Percentiles rank a stretch among this genome's conserved stretches.
Evolutionary conservation across 2,888 invertebrate genomes (phyloP).

Genomic region (Tridacna gigas): DNA sequence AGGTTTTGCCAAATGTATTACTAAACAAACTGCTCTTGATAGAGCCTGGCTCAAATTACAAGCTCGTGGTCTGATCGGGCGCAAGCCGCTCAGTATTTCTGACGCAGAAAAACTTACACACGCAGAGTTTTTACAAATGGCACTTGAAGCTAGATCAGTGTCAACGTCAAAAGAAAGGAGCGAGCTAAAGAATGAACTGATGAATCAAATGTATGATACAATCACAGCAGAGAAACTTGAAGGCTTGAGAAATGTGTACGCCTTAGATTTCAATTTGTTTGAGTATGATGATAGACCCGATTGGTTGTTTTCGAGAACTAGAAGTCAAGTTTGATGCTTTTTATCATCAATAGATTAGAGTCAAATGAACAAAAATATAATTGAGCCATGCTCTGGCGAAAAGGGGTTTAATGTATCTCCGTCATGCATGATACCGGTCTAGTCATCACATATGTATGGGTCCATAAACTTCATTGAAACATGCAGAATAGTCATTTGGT

Average conservation of each 20-base stretch:
- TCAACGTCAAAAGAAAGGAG: conserved; percentile 29
- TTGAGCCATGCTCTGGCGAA: too few species aligned
- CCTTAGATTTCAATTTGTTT: conserved; percentile 44
- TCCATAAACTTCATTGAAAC: too few species aligned
- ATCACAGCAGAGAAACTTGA: conserved; percentile 28
- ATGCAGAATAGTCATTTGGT: too few species aligned
- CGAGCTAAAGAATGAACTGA: conserved; percentile 11
- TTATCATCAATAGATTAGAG: too few species aligned
- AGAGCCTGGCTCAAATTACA: conserved; percentile 34
- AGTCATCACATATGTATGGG: too few species aligned
- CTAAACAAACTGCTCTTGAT: conserved; percentile 7
- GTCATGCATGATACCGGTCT: too few species aligned
- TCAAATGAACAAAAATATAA: too few species aligned
- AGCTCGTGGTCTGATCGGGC: conserved; percentile 37
- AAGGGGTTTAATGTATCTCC: too few species aligned
- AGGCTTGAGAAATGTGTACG: conserved; percentile 28
- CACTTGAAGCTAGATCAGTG: conserved; percentile 13
- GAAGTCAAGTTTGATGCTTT: conserved; percentile 3
- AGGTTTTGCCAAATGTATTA: conserved; percentile 10
- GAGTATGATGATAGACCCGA: conserved; percentile 35
- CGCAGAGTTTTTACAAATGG: conserved; percentile 38
- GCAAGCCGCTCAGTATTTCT: not conserved
- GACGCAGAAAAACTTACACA: conserved; percentile 25
- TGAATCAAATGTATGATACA: conserved; percentile 21
- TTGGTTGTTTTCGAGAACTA: conserved; percentile 19